Evolutionary conservation across 1,140 invertebrate species (phyloP), one percentile per base, ranked within the genome.

Genomic region (Danaus plexippus): DNA sequence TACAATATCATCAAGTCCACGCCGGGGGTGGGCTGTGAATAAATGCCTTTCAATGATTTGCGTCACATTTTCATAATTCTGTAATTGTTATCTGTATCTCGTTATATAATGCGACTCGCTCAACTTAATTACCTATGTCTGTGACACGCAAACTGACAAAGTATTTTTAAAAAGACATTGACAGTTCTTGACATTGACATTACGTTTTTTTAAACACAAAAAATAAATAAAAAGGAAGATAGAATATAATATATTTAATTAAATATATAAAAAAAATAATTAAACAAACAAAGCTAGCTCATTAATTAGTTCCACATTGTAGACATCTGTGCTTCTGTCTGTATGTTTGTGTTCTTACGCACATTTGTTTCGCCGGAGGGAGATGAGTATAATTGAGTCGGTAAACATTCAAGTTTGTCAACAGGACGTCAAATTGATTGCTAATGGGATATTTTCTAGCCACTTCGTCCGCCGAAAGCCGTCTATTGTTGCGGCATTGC

Each of bases 1-100:
- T 87, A 88, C 86, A 88, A 88, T 88, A 86, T 86, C 83, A 86
- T 86, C 83, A 83, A 84, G 80, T 86, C 78, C 74, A 45, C 53
- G 67, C 74, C 69, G 54, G 69, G 80, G 76, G 73, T 67, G 73
- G 72, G 80, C 79, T 80, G 80, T 86, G 83, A 86, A 84, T 86
- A 86, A 86, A 84, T 84, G 83, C 77, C 68, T 76, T 77, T 77
- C 80, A 86, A 84, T 84, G 80, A 67, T 80, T 83, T 77, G 71
- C 64, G 62, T 71, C 68, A 72, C 70, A 75, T 80, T 80, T 79
- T 80, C 73, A 77, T 69, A 71, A 77, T 73, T 75, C 70, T 59
- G 67, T 80, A 71, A 77, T 76, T 74, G 65, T 52, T 44, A 12
- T 47, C 18, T 22, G 2, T 22, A 22, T 22, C 22, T 32, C 7